Percentiles rank a stretch among this genome's conserved stretches.
Evolutionary conservation across 2,888 invertebrate species (phyloP).

Genomic region (Eremobia ochroleuca): DNA sequence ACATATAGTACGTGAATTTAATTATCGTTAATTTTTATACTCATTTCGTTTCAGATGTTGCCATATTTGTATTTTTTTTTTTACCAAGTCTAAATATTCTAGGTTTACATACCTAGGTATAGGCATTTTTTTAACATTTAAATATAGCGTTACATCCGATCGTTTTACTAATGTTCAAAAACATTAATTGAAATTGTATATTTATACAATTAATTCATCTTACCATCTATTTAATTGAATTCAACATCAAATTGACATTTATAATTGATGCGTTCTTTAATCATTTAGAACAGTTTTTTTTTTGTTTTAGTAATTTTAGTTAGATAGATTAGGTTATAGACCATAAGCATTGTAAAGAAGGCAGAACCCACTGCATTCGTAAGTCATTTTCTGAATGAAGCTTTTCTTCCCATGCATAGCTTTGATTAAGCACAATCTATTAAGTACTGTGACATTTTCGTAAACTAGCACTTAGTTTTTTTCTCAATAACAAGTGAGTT

Average conservation of each 20-base stretch:
- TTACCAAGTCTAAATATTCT: constrained; percentile 9
- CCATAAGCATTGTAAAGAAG: neutral
- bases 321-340: neutral
- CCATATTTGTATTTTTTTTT: constrained; percentile 6
- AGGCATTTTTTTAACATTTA: constrained; percentile 8
- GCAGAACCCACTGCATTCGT: neutral
- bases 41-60: constrained; percentile 31
- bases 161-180: constrained; percentile 22
- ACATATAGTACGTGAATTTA: constrained; percentile 48
- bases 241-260: constrained; percentile 83
- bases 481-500: constrained; percentile 4
- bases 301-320: constrained; percentile 8
- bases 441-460: neutral
- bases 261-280: constrained; percentile 81
- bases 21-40: constrained; percentile 13
- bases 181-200: constrained; percentile 21
- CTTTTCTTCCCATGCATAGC: neutral
- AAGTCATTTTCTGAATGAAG: neutral
- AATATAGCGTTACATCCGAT: constrained; percentile 18
- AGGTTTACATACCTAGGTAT: constrained; percentile 19
- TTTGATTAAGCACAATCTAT: neutral
- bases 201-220: constrained; percentile 43
- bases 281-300: constrained; percentile 44
- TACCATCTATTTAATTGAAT: constrained; percentile 69
- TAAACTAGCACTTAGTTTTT: neutral